A percentile compares a stretch with the other conserved stretches of the same genome.
Evolutionary conservation across 30 jellyfish, hydroid and myxozoan genomes (phyloP).

Genomic region (Aurelia coerulea): DNA sequence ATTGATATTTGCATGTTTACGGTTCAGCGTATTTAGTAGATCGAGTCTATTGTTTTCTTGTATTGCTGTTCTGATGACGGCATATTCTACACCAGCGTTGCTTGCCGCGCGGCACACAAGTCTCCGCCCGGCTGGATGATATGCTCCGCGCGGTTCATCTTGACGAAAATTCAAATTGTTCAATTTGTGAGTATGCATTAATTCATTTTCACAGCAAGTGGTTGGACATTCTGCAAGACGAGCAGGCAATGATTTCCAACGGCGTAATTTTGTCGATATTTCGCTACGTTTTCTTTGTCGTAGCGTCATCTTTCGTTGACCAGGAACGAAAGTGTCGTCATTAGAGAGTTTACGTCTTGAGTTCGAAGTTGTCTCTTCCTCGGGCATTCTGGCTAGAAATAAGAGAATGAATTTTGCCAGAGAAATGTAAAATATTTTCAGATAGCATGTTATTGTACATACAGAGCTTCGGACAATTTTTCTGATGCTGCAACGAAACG

Average conservation of each 20-base stretch:
- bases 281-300: conserved; percentile 17
- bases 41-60: conserved; percentile 49
- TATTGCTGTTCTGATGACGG: conserved; percentile 69
- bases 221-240: conserved; percentile 2
- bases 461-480: too few relatives aligned
- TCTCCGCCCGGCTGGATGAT: too few relatives aligned
- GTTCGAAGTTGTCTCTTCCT: too few relatives aligned
- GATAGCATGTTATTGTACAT: too few relatives aligned
- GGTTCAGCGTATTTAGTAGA: conserved; percentile 55
- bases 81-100: conserved; percentile 64
- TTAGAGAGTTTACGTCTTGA: too few relatives aligned
- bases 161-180: not conserved
- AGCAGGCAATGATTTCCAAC: conserved; percentile 46
- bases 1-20: conserved; percentile 59
- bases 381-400: too few relatives aligned
- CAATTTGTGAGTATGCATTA: not conserved
- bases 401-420: too few relatives aligned
- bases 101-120: conserved; percentile 52
- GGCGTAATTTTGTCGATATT: conserved; percentile 18
- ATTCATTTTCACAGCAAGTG: not conserved
- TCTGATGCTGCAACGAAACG: too few relatives aligned
- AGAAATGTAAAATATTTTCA: too few relatives aligned
- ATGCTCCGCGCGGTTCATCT: too few relatives aligned
- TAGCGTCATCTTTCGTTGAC: not conserved
- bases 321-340: not conserved